Base-by-base conservation (phyloP, 1,140 invertebrate genomes). In the Triops cancriformis region DNA sequence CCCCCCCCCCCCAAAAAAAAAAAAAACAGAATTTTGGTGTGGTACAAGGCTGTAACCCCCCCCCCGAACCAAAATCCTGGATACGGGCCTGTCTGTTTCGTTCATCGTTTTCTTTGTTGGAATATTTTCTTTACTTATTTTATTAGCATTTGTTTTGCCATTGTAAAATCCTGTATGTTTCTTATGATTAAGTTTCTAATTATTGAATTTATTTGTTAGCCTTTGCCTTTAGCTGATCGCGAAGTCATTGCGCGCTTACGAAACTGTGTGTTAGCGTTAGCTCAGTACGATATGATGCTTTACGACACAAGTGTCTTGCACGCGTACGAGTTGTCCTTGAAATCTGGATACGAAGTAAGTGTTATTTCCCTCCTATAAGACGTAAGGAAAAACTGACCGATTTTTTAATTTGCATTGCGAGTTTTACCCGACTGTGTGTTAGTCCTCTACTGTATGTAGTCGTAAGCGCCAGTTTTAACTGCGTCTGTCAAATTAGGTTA, bases 261-360 rank as follows among this genome's bases (percentile, higher is more conserved):
- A 72, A 98, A 98, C 84, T 97, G 94, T 83, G 92, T 99, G 78
- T 83, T 93, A 43, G 91, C 93, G 4, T 85, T 99, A 31, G 91
- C 93, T 1, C 89, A 92, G 28, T 91, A 92, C 77, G 93, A 94
- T 81, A 91, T 98, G 83, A 90, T 95, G 85, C 84, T 99, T 4
- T 97, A 91, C 82, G 96, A 98, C 82, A 97, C 95, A 1, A 96
- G 93, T 82, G 93, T 98, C 26, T 88, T 92, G 74, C 94, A 93
- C 83, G 94, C 95, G 1, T 98, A 91, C 85, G 95, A 98, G 82
- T 93, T 93, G 81, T 97, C 95, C 23, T 83, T 89, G 1, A 93
- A 94, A 83, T 28, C 72, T n/a, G 78, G 78, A n/a, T 97, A 95
- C 84, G 83, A 88, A 72, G 89, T 93, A 73, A 86, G 83, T 83